phyloP scores from a whole-genome alignment of 2,797 vertebrate genomes.

The Centropyge bicolor region DNA sequence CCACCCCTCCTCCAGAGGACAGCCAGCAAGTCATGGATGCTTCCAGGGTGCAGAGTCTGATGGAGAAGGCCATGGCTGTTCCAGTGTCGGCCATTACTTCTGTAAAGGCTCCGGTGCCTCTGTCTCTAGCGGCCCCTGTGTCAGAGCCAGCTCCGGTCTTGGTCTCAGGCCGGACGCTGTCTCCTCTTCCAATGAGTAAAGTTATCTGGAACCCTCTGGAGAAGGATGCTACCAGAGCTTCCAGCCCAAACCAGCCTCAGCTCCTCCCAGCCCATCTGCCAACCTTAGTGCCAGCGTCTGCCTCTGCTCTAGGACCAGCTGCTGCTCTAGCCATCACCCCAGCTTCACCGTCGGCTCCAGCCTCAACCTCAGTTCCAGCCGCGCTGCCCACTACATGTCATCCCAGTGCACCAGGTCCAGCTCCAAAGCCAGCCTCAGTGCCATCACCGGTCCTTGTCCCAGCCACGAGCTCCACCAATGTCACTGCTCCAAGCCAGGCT shows the following conservation, averaged over 20 bases:
- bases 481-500: conserved; percentile 18
- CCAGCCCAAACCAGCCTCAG: conserved; percentile 52
- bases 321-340: conserved; percentile 16
- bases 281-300: conserved; percentile 50
- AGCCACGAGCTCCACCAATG: conserved; percentile 17
- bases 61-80: conserved; percentile 80
- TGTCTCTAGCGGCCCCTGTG: conserved; percentile 25
- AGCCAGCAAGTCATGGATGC: conserved; percentile 72
- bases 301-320: conserved; percentile 45
- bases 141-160: conserved; percentile 43
- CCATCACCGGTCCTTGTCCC: conserved; percentile 30
- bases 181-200: conserved; percentile 55
- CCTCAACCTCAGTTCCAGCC: conserved; percentile 9
- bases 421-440: conserved; percentile 11
- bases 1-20: conserved; percentile 72
- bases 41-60: conserved; percentile 70
- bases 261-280: conserved; percentile 54
- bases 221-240: conserved; percentile 43
- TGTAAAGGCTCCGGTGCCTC: conserved; percentile 19
- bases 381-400: conserved; percentile 1
- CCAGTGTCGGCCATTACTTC: conserved; percentile 50
- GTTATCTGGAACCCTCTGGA: conserved; percentile 69
- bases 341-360: conserved; percentile 19
- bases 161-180: conserved; percentile 34
- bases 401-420: neutral